These are phyloP conservation scores for Argynnis bischoffii DNA, from an alignment of 2,888 invertebrate genomes.

Conservation along the genomic window DNA sequence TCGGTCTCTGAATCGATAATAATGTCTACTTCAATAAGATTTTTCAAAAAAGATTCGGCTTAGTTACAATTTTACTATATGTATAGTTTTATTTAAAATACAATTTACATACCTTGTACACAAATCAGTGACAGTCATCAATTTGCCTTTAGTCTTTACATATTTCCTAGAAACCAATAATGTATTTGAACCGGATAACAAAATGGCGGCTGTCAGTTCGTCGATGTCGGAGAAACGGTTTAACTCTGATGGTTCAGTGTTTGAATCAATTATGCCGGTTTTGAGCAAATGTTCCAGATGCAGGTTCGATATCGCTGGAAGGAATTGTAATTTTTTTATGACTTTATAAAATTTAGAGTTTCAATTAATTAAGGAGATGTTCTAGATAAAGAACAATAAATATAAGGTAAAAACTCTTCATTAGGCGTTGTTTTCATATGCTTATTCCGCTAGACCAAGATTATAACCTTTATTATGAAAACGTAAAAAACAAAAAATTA, in stretches of 20 bases:
- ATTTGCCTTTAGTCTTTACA: slow-evolving; percentile 79
- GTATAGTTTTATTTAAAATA: too few relatives aligned
- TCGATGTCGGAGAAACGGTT: slow-evolving; percentile 79
- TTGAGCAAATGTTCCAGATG: slow-evolving; percentile 79
- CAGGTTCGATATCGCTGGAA: slow-evolving; percentile 78
- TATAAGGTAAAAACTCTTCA: too few relatives aligned
- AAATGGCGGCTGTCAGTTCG: slow-evolving; percentile 81
- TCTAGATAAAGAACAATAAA: too few relatives aligned
- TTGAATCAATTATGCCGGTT: slow-evolving; percentile 61
- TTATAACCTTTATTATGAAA: too few relatives aligned
- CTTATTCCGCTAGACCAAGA: too few relatives aligned
- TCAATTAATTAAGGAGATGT: too few relatives aligned
- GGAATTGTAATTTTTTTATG: not conserved
- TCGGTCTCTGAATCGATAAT: too few relatives aligned
- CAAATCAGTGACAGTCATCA: slow-evolving; percentile 68
- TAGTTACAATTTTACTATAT: too few relatives aligned
- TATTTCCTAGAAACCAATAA: slow-evolving; percentile 72
- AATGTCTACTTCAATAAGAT: too few relatives aligned
- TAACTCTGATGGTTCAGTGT: slow-evolving; percentile 55
- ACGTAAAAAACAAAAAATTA: too few relatives aligned
- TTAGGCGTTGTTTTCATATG: too few relatives aligned
- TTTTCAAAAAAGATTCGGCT: too few relatives aligned
- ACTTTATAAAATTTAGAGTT: not conserved
- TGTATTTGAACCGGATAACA: slow-evolving; percentile 83
- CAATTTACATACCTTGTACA: slow-evolving; percentile 76